Conservation (phyloP, 1,140 invertebrate species). For the Euschistus heros region DNA sequence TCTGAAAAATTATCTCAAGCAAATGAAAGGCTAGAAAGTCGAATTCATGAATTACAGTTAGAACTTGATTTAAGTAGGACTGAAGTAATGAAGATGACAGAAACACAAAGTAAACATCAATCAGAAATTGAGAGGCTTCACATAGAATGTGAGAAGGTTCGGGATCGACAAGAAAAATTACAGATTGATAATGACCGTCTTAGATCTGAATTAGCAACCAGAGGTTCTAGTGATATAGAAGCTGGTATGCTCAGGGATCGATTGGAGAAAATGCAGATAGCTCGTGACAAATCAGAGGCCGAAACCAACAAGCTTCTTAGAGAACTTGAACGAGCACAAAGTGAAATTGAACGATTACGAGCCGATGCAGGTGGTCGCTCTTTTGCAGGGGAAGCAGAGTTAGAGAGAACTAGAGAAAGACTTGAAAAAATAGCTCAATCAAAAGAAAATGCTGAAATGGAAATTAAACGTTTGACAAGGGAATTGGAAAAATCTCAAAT, state of each 20-base stretch:
- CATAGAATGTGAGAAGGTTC: constrained; percentile 75
- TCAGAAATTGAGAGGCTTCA: constrained; percentile 63
- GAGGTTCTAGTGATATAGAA: constrained; percentile 48
- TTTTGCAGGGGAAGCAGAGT: constrained; percentile 49
- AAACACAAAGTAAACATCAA: constrained; percentile 62
- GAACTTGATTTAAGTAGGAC: constrained; percentile 67
- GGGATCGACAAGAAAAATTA: constrained; percentile 72
- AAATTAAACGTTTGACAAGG: constrained; percentile 70
- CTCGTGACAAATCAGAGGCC: constrained; percentile 68
- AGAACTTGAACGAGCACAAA: constrained; percentile 55
- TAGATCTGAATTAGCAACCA: constrained; percentile 48
- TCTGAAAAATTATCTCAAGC: constrained; percentile 43
- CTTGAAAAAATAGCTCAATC: constrained; percentile 68
- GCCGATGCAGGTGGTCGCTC: constrained; percentile 40
- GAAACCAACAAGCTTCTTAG: constrained; percentile 74
- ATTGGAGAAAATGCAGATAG: constrained; percentile 69
- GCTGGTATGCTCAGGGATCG: constrained; percentile 74
- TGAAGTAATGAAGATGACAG: constrained; percentile 60
- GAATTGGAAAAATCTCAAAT: constrained; percentile 77
- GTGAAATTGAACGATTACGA: constrained; percentile 30
- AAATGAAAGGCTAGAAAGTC: constrained; percentile 52
- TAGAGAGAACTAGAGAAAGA: constrained; percentile 73
- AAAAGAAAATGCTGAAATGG: constrained; percentile 68
- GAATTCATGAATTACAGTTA: constrained; percentile 63
- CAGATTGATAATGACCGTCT: constrained; percentile 63